phyloP scores from a whole-genome alignment of 2,113 vertebrate species.

The Epinephelus moara region DNA sequence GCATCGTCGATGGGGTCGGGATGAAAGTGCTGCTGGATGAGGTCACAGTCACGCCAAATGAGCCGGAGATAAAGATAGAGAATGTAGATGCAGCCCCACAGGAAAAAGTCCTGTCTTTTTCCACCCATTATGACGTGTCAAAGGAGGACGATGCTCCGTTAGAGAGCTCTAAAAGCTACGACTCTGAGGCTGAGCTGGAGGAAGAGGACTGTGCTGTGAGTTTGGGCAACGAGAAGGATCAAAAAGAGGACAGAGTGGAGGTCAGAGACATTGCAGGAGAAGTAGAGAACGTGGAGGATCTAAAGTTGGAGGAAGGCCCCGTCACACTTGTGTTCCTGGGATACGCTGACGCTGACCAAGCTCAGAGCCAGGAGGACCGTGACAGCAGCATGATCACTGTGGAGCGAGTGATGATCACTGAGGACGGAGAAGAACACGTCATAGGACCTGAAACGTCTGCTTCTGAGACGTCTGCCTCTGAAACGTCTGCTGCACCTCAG shows the following conservation, averaged over 20 bases:
- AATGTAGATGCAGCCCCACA: neutral
- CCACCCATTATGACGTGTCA: neutral
- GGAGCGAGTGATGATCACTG: conserved; percentile 78
- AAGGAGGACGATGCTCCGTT: neutral
- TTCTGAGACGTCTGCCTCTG: too few species aligned
- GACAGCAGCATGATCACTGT: conserved; percentile 67
- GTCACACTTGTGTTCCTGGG: conserved; percentile 81
- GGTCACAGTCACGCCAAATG: conserved; percentile 29
- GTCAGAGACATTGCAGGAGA: conserved; percentile 16
- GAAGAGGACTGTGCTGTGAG: conserved; percentile 1
- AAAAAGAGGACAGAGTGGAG: neutral
- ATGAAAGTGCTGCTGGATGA: conserved; percentile 72
- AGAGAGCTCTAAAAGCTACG: neutral
- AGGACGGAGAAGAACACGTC: conserved; percentile 70
- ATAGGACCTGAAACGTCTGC: conserved; percentile 6
- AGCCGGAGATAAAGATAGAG: conserved; percentile 7
- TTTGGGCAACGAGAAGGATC: neutral
- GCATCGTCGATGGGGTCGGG: conserved; percentile 62
- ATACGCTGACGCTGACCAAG: conserved; percentile 58
- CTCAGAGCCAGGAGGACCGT: conserved; percentile 20
- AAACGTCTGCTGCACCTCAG: neutral
- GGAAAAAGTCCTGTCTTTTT: neutral
- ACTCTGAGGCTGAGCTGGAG: neutral
- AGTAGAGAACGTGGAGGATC: conserved; percentile 32
- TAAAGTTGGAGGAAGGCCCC: conserved; percentile 62